Base-by-base conservation (phyloP, 2,113 vertebrate species). In the Prietella phreatophila region DNA sequence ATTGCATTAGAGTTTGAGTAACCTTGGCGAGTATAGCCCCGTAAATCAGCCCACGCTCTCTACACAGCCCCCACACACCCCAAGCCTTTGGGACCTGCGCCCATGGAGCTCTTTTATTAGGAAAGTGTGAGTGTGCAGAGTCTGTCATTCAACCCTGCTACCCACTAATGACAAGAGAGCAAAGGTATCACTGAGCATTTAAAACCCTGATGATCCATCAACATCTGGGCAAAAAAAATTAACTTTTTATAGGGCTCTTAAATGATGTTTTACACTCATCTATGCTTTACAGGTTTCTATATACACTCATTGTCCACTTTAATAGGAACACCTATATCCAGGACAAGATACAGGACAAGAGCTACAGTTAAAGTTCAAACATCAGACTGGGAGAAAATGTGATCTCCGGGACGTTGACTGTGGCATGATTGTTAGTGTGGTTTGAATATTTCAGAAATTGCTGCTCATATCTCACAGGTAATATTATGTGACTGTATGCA, bases 71-170 rank as follows among this genome's bases (percentile, higher is more conserved):
- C 30, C 55, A 25, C 14, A 53, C 75, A 75, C 60, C 69, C 58
- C 42, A 58, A 47, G n/a, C 53, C 75, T 69, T 58, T 75, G 81
- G 63, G n/a, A 42, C 67, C 50, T 85, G 36, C 4, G 36, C 67
- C 19, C 60, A 20, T 83, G 76, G 85, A 83, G 82, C 25, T 63
- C 85, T 65, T 87, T 90, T 85, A 89, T 87, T 89, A 78, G 87
- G 67, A 79, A 85, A 53, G 85, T 89, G 53, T 89, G 76, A 87
- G 39, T 33, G 75, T 20, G 82, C 60, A n/a, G 19, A 83, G 61
- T 36, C 55, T 33, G 69, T 85, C 85, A 90, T 75, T 88, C 30
- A 88, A 53, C 14, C 20, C 60, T 67, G 60, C 5, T 47, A 69
- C 60, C 15, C 50, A 79, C 73, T 76, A 85, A 85, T 69, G 60